These are phyloP conservation scores for Alca torda DNA, from an alignment of 2,797 vertebrate genomes.

Conservation along the genomic window DNA sequence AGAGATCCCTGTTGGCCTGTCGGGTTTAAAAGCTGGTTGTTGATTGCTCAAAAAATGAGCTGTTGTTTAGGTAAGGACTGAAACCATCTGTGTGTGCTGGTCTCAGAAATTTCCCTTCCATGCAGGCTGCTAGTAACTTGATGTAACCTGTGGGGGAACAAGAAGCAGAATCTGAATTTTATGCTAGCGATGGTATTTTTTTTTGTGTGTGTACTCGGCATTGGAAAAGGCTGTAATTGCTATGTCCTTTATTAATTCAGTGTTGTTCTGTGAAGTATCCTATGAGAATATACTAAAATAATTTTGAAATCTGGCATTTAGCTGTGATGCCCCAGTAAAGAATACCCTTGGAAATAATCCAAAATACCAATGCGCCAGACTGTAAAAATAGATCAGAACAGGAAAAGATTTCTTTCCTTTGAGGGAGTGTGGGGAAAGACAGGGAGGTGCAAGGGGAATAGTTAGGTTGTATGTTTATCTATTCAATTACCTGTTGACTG, in stretches of 20 bases:
- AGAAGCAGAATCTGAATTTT: slow-evolving; percentile 24
- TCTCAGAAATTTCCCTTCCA: not conserved
- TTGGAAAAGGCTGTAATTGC: slow-evolving; percentile 70
- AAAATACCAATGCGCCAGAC: slow-evolving; percentile 71
- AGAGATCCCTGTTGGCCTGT: not conserved
- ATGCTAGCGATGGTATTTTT: not conserved
- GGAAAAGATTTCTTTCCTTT: slow-evolving; percentile 62
- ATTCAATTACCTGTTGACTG: slow-evolving; percentile 62
- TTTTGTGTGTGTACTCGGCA: slow-evolving; percentile 36
- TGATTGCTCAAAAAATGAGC: not conserved
- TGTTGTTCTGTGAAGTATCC: slow-evolving; percentile 29
- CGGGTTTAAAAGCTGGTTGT: not conserved
- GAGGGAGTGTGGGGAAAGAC: slow-evolving; percentile 2
- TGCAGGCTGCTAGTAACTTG: not conserved
- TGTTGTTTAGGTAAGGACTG: not conserved
- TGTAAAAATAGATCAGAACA: slow-evolving; percentile 74
- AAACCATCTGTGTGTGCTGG: not conserved
- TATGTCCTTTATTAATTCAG: slow-evolving; percentile 63
- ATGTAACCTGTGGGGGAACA: slow-evolving; percentile 7
- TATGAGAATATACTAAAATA: slow-evolving; percentile 67
- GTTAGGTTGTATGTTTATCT: not conserved
- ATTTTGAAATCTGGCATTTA: slow-evolving; percentile 74
- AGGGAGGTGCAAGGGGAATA: not conserved
- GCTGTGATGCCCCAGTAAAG: slow-evolving; percentile 70
- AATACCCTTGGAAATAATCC: slow-evolving; percentile 74